phyloP scores from a whole-genome alignment of 1,140 invertebrate genomes.

The Dufourea novaeangliae region DNA sequence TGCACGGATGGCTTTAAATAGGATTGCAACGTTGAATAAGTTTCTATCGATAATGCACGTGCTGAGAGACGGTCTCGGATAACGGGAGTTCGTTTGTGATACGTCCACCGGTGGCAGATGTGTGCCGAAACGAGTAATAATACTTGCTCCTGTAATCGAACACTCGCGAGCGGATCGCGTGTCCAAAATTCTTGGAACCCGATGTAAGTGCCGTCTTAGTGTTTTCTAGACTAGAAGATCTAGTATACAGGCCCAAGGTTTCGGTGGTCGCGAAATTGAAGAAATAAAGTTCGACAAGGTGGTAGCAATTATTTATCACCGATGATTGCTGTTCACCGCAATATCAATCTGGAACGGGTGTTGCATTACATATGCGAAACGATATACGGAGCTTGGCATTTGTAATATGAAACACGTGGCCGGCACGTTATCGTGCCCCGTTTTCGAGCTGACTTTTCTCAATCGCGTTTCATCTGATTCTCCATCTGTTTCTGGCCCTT shows the following conservation, averaged over 20 bases:
- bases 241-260: not conserved
- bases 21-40: not conserved
- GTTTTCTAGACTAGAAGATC: no score
- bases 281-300: not conserved
- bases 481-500: no score
- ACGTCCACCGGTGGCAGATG: not conserved
- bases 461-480: no score
- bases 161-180: not conserved
- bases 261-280: not conserved
- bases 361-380: not conserved
- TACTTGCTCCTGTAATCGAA: not conserved
- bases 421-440: not conserved
- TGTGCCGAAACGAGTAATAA: slow-evolving; percentile 3
- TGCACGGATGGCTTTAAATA: not conserved
- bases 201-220: not conserved
- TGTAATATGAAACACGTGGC: slow-evolving; percentile 19
- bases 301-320: slow-evolving; percentile 19
- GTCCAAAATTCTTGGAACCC: slow-evolving; percentile 25
- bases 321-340: not conserved
- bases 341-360: not conserved
- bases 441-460: not conserved
- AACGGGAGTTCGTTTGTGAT: not conserved
- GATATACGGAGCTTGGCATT: slow-evolving; percentile 9
- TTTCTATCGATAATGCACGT: not conserved
- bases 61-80: not conserved